phyloP scores from a whole-genome alignment of 1,140 invertebrate genomes.

The Cydia amplana region DNA sequence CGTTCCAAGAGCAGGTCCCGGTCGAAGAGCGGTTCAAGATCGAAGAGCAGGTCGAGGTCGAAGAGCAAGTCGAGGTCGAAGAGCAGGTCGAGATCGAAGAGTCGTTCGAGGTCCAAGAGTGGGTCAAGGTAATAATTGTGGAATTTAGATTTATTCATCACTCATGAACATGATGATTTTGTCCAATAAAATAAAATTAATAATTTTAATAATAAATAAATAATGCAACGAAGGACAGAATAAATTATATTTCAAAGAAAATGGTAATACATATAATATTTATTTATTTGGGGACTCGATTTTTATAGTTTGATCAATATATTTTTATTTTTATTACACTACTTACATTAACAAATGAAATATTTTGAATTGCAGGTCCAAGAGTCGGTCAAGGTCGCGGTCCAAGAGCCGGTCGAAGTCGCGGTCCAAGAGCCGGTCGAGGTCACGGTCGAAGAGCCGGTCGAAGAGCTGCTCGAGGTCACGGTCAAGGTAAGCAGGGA shows the following conservation, averaged over 20 bases:
- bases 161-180: too few species aligned
- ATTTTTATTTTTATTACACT: too few species aligned
- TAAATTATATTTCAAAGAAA: too few species aligned
- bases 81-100: constrained; percentile 49
- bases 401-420: constrained; percentile 51
- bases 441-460: constrained; percentile 40
- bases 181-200: too few species aligned
- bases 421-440: constrained; percentile 52
- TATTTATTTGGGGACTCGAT: too few species aligned
- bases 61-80: constrained; percentile 52
- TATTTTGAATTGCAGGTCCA: constrained; percentile 41
- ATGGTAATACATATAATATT: too few species aligned
- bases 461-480: constrained; percentile 41
- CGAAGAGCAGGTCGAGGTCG: constrained; percentile 58
- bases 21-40: constrained; percentile 68
- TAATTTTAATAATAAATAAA: too few species aligned
- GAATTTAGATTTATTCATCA: neutral
- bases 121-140: constrained; percentile 36
- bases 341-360: neutral
- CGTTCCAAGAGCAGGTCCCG: constrained; percentile 74
- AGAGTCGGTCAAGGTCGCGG: constrained; percentile 64
- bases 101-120: constrained; percentile 33
- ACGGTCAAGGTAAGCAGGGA: neutral
- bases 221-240: too few species aligned
- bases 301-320: too few species aligned